These are phyloP conservation scores for Nomada ferruginata DNA, from an alignment of 2,888 invertebrate genomes.

Conservation along the genomic window DNA sequence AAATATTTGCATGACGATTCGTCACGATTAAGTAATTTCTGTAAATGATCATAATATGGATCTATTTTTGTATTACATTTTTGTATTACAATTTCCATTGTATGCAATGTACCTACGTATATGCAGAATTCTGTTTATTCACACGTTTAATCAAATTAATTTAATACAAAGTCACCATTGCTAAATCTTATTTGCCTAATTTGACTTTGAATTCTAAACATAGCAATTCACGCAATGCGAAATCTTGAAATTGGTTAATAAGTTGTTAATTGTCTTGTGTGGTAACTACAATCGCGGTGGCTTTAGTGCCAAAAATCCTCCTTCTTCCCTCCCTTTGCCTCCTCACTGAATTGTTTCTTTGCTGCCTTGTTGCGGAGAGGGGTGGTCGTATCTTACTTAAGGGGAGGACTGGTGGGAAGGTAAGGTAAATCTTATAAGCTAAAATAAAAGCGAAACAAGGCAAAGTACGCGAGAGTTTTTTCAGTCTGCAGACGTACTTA, in stretches of 20 bases:
- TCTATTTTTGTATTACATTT: background rate
- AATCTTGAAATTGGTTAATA: constrained; percentile 17
- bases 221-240: constrained; percentile 48
- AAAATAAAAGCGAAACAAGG: constrained; percentile 81
- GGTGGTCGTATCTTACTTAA: constrained; percentile 43
- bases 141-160: background rate
- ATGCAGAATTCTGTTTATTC: background rate
- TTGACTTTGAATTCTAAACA: constrained; percentile 29
- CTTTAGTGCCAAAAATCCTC: constrained; percentile 67
- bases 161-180: background rate
- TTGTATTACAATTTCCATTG: background rate
- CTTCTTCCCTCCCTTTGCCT: constrained; percentile 10
- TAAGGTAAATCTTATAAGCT: constrained; percentile 76
- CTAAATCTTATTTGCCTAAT: background rate
- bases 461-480: constrained; percentile 72
- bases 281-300: constrained; percentile 62
- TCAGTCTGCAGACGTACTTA: constrained; percentile 75
- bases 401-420: constrained; percentile 64
- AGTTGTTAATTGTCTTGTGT: constrained; percentile 53
- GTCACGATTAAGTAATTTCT: background rate
- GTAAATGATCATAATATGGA: background rate
- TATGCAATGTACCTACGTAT: background rate
- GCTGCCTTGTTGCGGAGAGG: constrained; percentile 27
- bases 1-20: background rate
- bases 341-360: constrained; percentile 20